Evolutionary conservation across 2,113 vertebrate species (phyloP), one percentile per base, ranked within the genome.

Genomic region (Mellivora capensis): DNA sequence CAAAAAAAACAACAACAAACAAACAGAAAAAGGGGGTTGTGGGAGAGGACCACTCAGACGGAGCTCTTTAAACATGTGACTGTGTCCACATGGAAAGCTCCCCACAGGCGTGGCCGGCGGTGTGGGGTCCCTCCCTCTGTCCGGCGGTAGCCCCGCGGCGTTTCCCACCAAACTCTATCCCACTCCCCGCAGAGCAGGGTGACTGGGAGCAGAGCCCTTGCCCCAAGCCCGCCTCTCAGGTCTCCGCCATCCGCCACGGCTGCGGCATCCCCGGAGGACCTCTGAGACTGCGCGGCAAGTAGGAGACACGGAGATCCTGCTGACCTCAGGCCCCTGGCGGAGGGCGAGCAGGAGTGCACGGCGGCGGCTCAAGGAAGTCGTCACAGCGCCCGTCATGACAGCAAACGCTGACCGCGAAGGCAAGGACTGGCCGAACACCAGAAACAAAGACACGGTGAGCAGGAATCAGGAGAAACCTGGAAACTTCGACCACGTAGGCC

Each of bases 401-500:
- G 42, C 57, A 18, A 49, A 49, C 4, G 9, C 86, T 42, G 3
- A n/a, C 27, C 29, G 14, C 8, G 2, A 9, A 31, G 1, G 20
- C 0, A 0, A 31, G 42, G 42, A 25, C 6, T 1, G 18, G 67
- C 8, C 69, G 2, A 7, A 29, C 25, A 4, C 13, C 25, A 29
- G 14, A 29, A 29, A 29, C 7, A 7, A 47, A 84, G 61, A 21
- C 3, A 2, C 0, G 25, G 31, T 23, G 27, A 80, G 47, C 1
- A 21, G 67, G 3, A 6, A 3, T 37, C 39, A 1, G 0, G 11
- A 47, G 59, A 34, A 44, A n/a, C 13, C 0, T 0, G 18, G 83
- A 79, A 57, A 54, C 6, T 57, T 57, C 31, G 25, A 4, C 42
- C n/a, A 0, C 2, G 31, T 10, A 20, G 54, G n/a, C 20, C 29